Conservation (phyloP, 1,140 invertebrate species). For the Papilio glaucus region DNA sequence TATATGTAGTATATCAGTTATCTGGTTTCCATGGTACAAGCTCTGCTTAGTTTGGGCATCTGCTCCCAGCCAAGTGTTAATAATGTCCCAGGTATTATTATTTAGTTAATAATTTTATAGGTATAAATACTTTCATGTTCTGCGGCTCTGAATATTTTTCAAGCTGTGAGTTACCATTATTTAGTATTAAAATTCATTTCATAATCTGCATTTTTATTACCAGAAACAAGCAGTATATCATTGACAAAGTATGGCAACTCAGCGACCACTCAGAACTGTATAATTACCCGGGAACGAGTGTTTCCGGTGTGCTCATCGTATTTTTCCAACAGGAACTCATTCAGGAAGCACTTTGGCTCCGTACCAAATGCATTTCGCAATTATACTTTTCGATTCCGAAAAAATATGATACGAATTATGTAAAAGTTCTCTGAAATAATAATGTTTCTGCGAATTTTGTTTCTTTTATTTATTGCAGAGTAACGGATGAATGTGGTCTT, state of each 20-base stretch:
- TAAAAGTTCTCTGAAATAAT: not conserved
- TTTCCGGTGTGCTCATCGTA: not conserved
- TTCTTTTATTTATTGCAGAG: not conserved
- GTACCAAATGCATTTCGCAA: conserved; percentile 26
- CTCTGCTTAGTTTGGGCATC: too few species aligned
- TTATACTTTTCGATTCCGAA: conserved; percentile 7
- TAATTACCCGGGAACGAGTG: not conserved
- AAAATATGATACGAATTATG: not conserved
- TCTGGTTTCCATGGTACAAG: too few species aligned
- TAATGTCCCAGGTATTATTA: too few species aligned
- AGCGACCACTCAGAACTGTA: conserved; percentile 1
- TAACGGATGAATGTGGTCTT: not conserved
- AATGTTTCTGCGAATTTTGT: not conserved
- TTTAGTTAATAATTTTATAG: too few species aligned
- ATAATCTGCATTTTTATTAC: not conserved
- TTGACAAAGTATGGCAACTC: not conserved
- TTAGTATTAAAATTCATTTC: not conserved
- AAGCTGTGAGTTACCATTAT: too few species aligned
- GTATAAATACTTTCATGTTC: too few species aligned
- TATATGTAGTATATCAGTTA: too few species aligned
- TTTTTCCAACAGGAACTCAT: conserved; percentile 4
- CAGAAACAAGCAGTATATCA: not conserved
- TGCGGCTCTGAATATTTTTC: too few species aligned
- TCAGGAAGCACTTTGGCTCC: conserved; percentile 19
- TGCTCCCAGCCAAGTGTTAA: too few species aligned